These are phyloP conservation scores for Chaenogobius annularis DNA, from an alignment of 2,113 vertebrate genomes.

Conservation along the genomic window DNA sequence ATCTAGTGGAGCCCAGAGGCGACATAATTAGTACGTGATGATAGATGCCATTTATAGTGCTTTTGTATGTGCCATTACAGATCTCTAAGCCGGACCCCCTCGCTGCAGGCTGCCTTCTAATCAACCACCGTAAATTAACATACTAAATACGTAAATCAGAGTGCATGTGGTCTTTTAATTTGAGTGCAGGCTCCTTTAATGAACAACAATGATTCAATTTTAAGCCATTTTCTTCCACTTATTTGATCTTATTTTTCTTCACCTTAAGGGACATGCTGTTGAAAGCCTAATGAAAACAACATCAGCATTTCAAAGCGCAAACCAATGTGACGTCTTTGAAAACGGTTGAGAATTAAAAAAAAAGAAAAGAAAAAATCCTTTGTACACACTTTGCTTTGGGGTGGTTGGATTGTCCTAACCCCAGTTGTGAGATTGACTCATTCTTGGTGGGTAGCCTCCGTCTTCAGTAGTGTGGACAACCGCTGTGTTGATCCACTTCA, in stretches of 20 bases:
- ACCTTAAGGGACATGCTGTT: slow-evolving; percentile 55
- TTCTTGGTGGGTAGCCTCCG: slow-evolving; percentile 41
- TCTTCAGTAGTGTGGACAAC: slow-evolving; percentile 45
- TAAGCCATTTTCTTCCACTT: slow-evolving; percentile 45
- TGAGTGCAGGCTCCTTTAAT: slow-evolving; percentile 52
- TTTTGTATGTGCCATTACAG: slow-evolving; percentile 45
- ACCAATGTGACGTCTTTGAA: slow-evolving; percentile 60
- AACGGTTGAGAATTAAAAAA: slow-evolving; percentile 34
- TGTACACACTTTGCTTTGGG: slow-evolving; percentile 45
- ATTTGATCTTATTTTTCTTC: slow-evolving; percentile 50
- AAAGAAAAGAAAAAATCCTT: slow-evolving; percentile 52
- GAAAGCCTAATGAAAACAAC: slow-evolving; percentile 63
- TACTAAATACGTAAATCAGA: slow-evolving; percentile 57
- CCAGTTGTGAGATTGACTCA: slow-evolving; percentile 65
- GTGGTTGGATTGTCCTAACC: slow-evolving; percentile 62
- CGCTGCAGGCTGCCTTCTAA: slow-evolving; percentile 47
- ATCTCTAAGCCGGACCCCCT: slow-evolving; percentile 55
- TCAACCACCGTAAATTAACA: slow-evolving; percentile 67
- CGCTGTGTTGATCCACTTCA: slow-evolving; percentile 47
- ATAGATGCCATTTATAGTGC: slow-evolving; percentile 73
- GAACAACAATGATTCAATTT: slow-evolving; percentile 51
- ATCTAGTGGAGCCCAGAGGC: slow-evolving; percentile 64
- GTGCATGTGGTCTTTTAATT: slow-evolving; percentile 24
- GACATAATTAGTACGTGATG: slow-evolving; percentile 81
- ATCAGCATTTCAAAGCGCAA: slow-evolving; percentile 71